phyloP scores from a whole-genome alignment of 2,888 invertebrate species.

The Xylota segnis region DNA sequence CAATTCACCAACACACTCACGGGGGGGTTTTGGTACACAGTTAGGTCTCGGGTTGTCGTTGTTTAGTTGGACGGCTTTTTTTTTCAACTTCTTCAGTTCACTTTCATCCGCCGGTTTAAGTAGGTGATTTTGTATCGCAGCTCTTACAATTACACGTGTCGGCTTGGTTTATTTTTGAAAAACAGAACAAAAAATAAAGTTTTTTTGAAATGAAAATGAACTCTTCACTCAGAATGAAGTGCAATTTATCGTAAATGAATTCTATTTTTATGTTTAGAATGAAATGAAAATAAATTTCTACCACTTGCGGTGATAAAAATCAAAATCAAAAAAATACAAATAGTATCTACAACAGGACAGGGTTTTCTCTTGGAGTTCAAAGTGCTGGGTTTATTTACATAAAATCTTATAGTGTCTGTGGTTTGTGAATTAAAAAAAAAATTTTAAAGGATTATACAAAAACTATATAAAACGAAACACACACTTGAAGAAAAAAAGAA shows the following conservation, averaged over 20 bases:
- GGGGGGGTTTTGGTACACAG: neutral
- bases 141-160: conserved; percentile 43
- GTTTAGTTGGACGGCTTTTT: conserved; percentile 29
- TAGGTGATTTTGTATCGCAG: conserved; percentile 27
- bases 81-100: conserved; percentile 63
- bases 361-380: conserved; percentile 66
- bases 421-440: neutral
- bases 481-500: neutral
- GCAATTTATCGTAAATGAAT: neutral
- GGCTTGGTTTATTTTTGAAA: conserved; percentile 8
- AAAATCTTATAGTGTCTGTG: neutral
- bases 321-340: neutral
- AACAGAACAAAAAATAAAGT: too few species aligned
- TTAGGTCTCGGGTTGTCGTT: neutral
- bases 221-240: neutral
- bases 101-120: conserved; percentile 67
- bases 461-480: neutral
- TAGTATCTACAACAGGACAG: conserved; percentile 22
- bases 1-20: conserved; percentile 26
- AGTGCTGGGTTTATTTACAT: conserved; percentile 10
- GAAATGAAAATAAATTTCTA: neutral
- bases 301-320: neutral
- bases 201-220: neutral
- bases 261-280: neutral
- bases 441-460: too few species aligned